Base-by-base conservation (phyloP, 2,797 vertebrate species). In the Hypotaenidia okinawae region DNA sequence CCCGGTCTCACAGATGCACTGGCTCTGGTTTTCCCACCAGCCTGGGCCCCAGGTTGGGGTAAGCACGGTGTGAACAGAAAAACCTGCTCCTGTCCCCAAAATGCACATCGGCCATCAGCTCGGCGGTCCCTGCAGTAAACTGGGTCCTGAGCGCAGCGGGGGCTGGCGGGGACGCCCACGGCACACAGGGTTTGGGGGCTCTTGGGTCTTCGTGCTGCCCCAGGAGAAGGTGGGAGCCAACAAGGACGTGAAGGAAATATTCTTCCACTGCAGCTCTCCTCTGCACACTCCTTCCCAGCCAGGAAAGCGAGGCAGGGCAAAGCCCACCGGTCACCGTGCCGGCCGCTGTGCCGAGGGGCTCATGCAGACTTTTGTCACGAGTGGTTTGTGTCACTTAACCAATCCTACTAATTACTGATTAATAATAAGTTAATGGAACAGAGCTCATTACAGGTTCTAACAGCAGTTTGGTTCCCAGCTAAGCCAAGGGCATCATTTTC, bases 341-440 rank as follows among this genome's bases (percentile, higher is more conserved):
- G 13, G n/a, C 8, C 10, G 2, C 84, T 10, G 22, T 5, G 57
- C 33, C 1, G 4, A 89, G 94, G 94, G 93, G 85, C 87, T 91
- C 57, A 0, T 25, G 9, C 5, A 1, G 72, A 30, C 3, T 52
- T 49, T 14, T 51, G 89, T 52, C 91, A 68, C 11, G 0, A 45
- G 77, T 5, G 0, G 33, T 2, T 63, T 52, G 0, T 63, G 64
- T 25, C 89, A 43, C 76, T 78, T 12, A 16, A 32, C 21, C 8
- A 74, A 94, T 68, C 92, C 78, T 18, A 8, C 91, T 92, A 89
- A 89, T 95, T 68, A 87, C 93, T 87, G 93, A 64, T 92, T 80
- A 91, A 79, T 93, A 83, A 79, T 18, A 8, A 72, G 87, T 74
- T 92, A 85, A 87, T 89, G 87, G 73, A 64, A 94, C 64, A 16